Evolutionary conservation across 1,140 invertebrate genomes (phyloP).

Genomic region (Meloidogyne floridensis): DNA sequence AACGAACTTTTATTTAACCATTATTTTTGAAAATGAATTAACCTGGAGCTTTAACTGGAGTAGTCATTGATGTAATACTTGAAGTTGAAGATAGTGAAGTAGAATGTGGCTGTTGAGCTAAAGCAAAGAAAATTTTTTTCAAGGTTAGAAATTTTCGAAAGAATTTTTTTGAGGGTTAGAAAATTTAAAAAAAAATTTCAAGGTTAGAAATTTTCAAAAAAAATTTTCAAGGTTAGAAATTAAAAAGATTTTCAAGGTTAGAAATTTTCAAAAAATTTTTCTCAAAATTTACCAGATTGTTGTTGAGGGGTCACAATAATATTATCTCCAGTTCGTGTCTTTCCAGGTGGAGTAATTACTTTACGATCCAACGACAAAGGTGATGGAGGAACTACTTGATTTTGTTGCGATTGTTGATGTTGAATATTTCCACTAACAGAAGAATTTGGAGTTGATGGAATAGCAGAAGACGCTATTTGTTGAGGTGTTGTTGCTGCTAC

Average conservation of each 20-base stretch:
- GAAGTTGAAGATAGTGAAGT: not conserved
- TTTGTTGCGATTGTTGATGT: not conserved
- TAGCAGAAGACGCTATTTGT: not conserved
- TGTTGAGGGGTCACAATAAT: constrained; percentile 36
- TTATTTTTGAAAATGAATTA: not conserved
- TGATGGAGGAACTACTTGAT: constrained; percentile 31
- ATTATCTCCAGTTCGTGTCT: constrained; percentile 13
- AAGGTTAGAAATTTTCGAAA: too few species aligned
- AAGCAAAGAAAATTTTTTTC: not conserved
- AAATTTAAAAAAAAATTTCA: not conserved
- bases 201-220: too few species aligned
- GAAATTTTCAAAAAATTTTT: not conserved
- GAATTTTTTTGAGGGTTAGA: too few species aligned
- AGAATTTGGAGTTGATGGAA: not conserved
- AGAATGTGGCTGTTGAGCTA: not conserved
- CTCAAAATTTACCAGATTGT: not conserved
- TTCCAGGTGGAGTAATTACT: constrained; percentile 42
- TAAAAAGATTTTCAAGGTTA: not conserved
- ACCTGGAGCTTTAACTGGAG: not conserved
- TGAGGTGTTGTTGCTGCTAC: constrained; percentile 18
- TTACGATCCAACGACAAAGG: constrained; percentile 41
- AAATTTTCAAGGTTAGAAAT: not conserved
- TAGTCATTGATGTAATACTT: constrained; percentile 7
- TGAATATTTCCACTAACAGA: constrained; percentile 14
- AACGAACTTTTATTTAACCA: too few species aligned